Conservation (phyloP, 2,113 vertebrate species). For the Lonchura striata region DNA sequence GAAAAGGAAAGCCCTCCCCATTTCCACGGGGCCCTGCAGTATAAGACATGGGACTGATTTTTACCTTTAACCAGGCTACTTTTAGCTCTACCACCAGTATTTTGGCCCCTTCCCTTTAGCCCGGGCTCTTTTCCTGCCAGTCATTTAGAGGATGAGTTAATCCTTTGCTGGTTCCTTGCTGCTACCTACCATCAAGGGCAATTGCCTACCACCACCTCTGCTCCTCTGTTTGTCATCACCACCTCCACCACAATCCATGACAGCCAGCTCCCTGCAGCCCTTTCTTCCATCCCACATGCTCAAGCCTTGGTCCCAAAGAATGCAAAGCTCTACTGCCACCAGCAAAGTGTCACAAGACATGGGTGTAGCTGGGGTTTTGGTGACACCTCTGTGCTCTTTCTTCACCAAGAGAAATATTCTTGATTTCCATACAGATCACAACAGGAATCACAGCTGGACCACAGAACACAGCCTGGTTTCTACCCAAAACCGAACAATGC, state of each 20-base stretch:
- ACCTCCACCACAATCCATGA: fast-evolving
- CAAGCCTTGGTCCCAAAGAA: background rate
- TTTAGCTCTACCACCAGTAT: background rate
- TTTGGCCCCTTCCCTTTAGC: background rate
- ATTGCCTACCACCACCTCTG: background rate
- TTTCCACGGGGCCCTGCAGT: slow-evolving; percentile 25
- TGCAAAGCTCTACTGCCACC: background rate
- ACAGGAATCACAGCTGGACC: background rate
- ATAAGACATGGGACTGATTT: background rate
- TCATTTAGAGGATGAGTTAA: background rate
- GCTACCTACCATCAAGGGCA: background rate
- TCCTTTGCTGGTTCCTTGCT: background rate
- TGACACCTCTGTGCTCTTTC: background rate
- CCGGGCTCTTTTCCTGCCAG: background rate
- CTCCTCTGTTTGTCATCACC: background rate
- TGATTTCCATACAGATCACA: background rate
- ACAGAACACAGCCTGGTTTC: background rate
- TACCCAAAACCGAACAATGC: background rate
- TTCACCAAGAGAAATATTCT: background rate
- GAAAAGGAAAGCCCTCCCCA: slow-evolving; percentile 15
- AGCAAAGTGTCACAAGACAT: fast-evolving
- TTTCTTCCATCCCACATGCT: background rate
- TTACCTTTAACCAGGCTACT: background rate
- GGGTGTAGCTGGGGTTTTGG: background rate
- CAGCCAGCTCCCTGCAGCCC: background rate